These are phyloP conservation scores for Bugula neritina DNA, from an alignment of 2,888 invertebrate genomes.

Conservation along the genomic window DNA sequence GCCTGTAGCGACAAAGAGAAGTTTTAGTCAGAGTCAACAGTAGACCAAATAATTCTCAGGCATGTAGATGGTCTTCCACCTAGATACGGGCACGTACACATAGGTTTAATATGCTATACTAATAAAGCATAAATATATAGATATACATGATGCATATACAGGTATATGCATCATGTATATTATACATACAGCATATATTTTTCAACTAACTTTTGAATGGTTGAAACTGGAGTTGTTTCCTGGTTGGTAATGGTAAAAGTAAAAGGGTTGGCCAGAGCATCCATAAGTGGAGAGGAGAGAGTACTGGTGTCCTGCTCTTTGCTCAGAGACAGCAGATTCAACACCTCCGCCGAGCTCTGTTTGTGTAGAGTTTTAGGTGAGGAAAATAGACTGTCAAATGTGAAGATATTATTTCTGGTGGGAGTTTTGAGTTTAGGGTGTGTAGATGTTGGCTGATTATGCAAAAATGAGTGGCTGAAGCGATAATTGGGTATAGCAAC, in stretches of 20 bases:
- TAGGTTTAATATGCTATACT: too few relatives aligned
- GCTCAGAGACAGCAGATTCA: not conserved
- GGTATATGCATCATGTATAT: not conserved
- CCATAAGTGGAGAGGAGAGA: not conserved
- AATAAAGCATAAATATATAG: conserved; percentile 17
- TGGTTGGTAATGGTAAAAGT: too few relatives aligned
- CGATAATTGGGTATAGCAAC: too few relatives aligned
- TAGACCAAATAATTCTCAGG: too few relatives aligned
- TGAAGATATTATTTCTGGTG: not conserved
- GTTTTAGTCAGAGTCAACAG: too few relatives aligned
- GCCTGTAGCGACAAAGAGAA: too few relatives aligned
- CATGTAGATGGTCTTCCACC: too few relatives aligned
- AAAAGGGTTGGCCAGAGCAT: too few relatives aligned
- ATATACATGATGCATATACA: conserved; percentile 6
- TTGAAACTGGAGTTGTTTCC: too few relatives aligned
- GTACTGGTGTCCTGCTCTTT: not conserved
- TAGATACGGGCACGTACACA: too few relatives aligned
- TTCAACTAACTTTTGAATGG: too few relatives aligned
- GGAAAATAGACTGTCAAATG: not conserved
- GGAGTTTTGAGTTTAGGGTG: not conserved
- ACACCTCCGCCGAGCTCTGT: not conserved
- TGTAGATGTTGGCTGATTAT: not conserved
- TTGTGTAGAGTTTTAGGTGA: not conserved
- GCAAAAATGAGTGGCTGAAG: too few relatives aligned
- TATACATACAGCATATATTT: not conserved